A percentile compares a stretch with the other conserved stretches of the same genome.
These are phyloP conservation scores for Podotricha telesiphe DNA, from an alignment of 2,888 invertebrate species.

Conservation along the genomic window DNA sequence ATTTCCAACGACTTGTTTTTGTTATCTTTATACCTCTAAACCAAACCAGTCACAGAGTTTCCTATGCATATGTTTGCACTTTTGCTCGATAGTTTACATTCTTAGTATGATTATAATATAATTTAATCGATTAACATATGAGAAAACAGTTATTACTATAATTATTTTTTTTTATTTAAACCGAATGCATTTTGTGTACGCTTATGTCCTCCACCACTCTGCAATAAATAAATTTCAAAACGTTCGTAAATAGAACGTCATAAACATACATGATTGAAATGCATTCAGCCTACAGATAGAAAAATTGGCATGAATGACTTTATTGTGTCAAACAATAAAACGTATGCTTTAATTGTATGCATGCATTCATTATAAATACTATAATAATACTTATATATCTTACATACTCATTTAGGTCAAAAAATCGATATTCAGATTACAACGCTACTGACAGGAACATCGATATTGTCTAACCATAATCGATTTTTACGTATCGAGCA, in stretches of 20 bases:
- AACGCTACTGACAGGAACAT: neutral
- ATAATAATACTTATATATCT: conserved; percentile 19
- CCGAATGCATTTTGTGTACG: conserved; percentile 13
- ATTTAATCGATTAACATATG: neutral
- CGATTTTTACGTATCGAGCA: conserved; percentile 11
- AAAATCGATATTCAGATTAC: neutral
- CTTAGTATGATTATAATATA: neutral
- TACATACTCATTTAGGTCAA: neutral
- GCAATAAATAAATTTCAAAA: conserved; percentile 20
- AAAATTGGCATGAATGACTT: conserved; percentile 2
- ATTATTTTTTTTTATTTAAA: neutral
- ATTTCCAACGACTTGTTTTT: conserved; percentile 21
- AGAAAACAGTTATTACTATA: neutral
- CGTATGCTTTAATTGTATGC: conserved; percentile 8
- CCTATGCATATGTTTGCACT: conserved; percentile 26
- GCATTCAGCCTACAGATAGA: conserved; percentile 12
- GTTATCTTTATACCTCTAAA: conserved; percentile 47
- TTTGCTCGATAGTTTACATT: conserved; percentile 40
- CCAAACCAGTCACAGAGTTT: conserved; percentile 69
- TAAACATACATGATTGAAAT: conserved; percentile 17
- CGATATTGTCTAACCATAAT: conserved; percentile 1
- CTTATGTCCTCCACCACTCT: neutral
- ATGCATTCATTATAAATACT: conserved; percentile 19
- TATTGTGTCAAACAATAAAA: conserved; percentile 7
- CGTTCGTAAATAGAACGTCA: conserved; percentile 19